phyloP scores from a whole-genome alignment of 2,888 invertebrate genomes.

The Campoletis raptor region DNA sequence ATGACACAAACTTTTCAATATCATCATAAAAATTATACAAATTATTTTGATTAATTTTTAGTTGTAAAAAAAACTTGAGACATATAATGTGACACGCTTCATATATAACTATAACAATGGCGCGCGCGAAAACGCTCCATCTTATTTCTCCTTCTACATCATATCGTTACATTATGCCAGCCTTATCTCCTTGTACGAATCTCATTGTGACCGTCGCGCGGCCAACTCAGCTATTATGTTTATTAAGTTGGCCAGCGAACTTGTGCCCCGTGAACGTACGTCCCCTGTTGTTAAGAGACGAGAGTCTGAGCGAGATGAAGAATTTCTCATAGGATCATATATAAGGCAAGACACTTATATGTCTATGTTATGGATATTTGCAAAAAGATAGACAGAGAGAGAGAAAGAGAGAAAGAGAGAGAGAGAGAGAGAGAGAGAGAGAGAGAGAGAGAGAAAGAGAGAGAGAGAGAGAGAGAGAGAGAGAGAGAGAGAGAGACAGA shows the following conservation, averaged over 20 bases:
- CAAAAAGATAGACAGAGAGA: conserved; percentile 54
- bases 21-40: conserved; percentile 31
- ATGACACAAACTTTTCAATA: background rate
- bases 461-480: conserved; percentile 21
- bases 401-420: conserved; percentile 24
- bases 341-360: conserved; percentile 19
- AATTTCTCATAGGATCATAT: conserved; percentile 35
- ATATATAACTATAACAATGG: conserved; percentile 73
- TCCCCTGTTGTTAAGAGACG: conserved; percentile 30
- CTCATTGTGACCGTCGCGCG: conserved; percentile 82
- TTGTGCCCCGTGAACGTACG: conserved; percentile 33
- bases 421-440: conserved; percentile 22
- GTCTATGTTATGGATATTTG: too few relatives aligned
- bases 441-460: conserved; percentile 50
- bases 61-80: conserved; percentile 75
- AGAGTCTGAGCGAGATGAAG: conserved; percentile 65
- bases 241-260: conserved; percentile 82
- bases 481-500: conserved; percentile 28
- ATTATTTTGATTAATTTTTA: conserved; percentile 71
- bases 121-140: conserved; percentile 45
- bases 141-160: conserved; percentile 72
- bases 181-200: conserved; percentile 80
- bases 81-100: conserved; percentile 65
- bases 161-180: conserved; percentile 75
- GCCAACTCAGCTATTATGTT: conserved; percentile 84